phyloP scores from a whole-genome alignment of 1,140 invertebrate species.

The Prorops nasuta region DNA sequence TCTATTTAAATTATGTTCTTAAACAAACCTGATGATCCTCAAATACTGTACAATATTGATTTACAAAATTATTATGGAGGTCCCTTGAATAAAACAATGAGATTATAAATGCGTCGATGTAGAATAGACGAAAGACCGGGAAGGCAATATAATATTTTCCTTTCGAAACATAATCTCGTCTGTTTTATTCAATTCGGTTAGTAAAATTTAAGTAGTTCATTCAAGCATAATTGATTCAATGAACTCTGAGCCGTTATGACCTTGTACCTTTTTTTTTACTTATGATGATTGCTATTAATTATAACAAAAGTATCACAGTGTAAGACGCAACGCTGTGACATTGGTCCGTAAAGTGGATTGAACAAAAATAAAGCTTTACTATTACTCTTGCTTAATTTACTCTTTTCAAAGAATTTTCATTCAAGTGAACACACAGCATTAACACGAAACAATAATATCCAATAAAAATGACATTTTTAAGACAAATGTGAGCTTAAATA shows the following conservation, averaged over 20 bases:
- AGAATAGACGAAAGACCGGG: constrained; percentile 1
- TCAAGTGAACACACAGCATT: constrained; percentile 10
- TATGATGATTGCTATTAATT: constrained; percentile 22
- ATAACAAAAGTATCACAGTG: constrained; percentile 49
- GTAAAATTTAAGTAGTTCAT: neutral
- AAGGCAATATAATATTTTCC: neutral
- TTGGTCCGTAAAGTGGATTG: constrained; percentile 31
- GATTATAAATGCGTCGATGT: constrained; percentile 17
- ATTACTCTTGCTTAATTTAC: too few relatives aligned
- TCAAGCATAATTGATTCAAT: constrained; percentile 4
- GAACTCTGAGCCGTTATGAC: constrained; percentile 19
- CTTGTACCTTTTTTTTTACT: constrained; percentile 9
- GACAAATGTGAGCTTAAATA: constrained; percentile 25
- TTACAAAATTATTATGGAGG: constrained; percentile 29
- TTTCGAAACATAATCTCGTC: constrained; percentile 12
- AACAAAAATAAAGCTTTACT: constrained; percentile 15
- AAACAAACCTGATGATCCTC: constrained; percentile 20
- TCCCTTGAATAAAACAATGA: constrained; percentile 24
- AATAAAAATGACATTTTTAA: constrained; percentile 1
- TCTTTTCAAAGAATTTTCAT: too few relatives aligned
- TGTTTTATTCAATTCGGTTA: constrained; percentile 1
- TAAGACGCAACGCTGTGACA: constrained; percentile 43
- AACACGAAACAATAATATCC: constrained; percentile 19
- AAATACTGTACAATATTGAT: constrained; percentile 38
- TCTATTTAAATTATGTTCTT: constrained; percentile 23